Base-by-base conservation (phyloP, 2,797 vertebrate genomes). In the Danio jaintianensis region DNA sequence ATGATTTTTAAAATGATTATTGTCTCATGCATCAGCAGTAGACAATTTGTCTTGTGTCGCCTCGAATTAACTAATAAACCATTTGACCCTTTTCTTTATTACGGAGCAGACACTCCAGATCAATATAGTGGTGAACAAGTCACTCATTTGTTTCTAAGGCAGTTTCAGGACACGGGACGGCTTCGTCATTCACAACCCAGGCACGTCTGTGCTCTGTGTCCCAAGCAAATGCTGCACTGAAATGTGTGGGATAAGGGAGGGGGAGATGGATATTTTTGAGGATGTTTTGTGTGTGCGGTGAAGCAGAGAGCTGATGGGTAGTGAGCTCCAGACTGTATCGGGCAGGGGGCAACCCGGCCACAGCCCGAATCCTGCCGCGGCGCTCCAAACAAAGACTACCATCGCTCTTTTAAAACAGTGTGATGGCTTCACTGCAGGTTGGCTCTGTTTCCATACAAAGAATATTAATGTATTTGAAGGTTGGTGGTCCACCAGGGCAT, bases 381-480 rank as follows among this genome's bases (percentile, higher is more conserved):
- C 59, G 79, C 69, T 82, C 66, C 68, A 82, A 87, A 80, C 82
- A 82, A 87, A 79, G 67, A 75, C 45, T 61, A 80, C 76, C 52
- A 72, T 76, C 78, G 72, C 59, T 85, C 82, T 83, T 83, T 82
- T 61, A 66, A 75, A 22, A 71, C 63, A 79, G 81, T 84, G 55
- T 79, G 84, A 86, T 86, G 79, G 63, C 80, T 83, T 61, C 75
- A n/a, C 45, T 42, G 40, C 11, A 3, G 75, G 76, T 59, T 71
- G 56, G 67, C 82, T 62, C 18, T 52, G 69, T 82, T 79, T 87
- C 76, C 83, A 88, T 75, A 83, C 73, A 55, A 87, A 84, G 82
- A 79, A 81, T 82, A 79, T 79, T 72, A 79, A 83, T 84, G 75
- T 62, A 77, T 59, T 66, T 40, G 55, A 52, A 45, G 61, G 56